Evolutionary conservation across 2,888 invertebrate species (phyloP).

Genomic region (Malthinus seriepunctatus): DNA sequence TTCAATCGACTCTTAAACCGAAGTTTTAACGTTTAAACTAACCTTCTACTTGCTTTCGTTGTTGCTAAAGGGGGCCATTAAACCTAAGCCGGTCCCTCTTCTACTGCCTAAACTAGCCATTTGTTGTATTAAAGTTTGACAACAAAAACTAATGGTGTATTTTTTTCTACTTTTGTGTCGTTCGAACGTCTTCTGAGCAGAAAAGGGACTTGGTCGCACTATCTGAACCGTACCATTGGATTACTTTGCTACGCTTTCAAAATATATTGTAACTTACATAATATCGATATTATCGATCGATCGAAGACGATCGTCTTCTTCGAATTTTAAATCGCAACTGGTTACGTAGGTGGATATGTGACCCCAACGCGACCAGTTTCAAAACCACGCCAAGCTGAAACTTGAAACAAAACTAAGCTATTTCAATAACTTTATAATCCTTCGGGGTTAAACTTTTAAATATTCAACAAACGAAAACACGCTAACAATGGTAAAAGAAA

Average conservation of each 20-base stretch:
- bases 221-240: constrained; percentile 59
- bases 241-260: background rate
- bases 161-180: constrained; percentile 88
- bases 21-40: too few relatives aligned
- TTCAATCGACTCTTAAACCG: too few relatives aligned
- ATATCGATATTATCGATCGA: too few relatives aligned
- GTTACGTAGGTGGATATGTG: constrained; percentile 69
- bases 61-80: constrained; percentile 73
- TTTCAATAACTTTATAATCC: too few relatives aligned
- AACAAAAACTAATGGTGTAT: constrained; percentile 90
- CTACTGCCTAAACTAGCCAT: constrained; percentile 66
- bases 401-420: too few relatives aligned
- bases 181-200: constrained; percentile 93
- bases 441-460: too few relatives aligned
- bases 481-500: too few relatives aligned
- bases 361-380: constrained; percentile 63
- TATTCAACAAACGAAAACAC: too few relatives aligned
- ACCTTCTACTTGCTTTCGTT: constrained; percentile 87
- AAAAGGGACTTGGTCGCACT: constrained; percentile 93
- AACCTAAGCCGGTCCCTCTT: constrained; percentile 70
- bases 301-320: too few relatives aligned
- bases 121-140: constrained; percentile 73
- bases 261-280: constrained; percentile 71
- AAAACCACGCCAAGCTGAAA: constrained; percentile 58
- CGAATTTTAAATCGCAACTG: constrained; percentile 92